Evolutionary conservation across 2,888 invertebrate genomes (phyloP), one percentile per base, ranked within the genome.

Genomic region (Hermaeophaga mercurialis): DNA sequence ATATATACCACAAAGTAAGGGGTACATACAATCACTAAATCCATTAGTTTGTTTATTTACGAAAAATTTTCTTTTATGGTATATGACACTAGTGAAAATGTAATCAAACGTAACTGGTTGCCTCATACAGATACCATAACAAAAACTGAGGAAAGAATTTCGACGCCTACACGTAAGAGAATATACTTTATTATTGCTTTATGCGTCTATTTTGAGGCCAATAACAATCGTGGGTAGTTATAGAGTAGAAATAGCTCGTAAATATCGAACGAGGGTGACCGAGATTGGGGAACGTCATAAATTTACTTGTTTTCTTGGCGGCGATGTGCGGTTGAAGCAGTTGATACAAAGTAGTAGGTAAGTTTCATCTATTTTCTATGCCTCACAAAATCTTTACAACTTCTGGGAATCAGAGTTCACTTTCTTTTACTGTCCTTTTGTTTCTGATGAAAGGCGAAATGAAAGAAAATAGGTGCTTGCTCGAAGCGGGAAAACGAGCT

Each of bases 281-380:
- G 36, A 24, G 39, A 50, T 50, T 39, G 39, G 47, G 26, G 28
- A 46, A 53, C 41, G 41, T 52, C 52, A 57, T 57, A 48, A 52
- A 56, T 53, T 53, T 34, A 33, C 33, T 48, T 57, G 53, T 57
- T 56, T 53, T 53, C 48, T 47, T 15, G 48, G 48, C 28, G 8
- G n/a, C 11, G 9, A 17, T 28, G 31, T 38, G 22, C 18, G 19
- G 24, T 17, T 19, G 31, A 24, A 39, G 26, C 28, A 39, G 39
- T 49, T 46, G 39, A 36, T 43, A 33, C 31, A 14, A 6, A 18
- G 24, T 12, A 15, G 33, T 50, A 50, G 41, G 50, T 50, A 43
- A 50, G 31, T 50, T 50, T 43, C 11, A 11, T 22, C 31, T 33
- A 28, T 50, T 50, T 43, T 41, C 50, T 43, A 39, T 50, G 41